Conservation (phyloP, 2,888 invertebrate species). For the Scelioninae gen. 1 region DNA sequence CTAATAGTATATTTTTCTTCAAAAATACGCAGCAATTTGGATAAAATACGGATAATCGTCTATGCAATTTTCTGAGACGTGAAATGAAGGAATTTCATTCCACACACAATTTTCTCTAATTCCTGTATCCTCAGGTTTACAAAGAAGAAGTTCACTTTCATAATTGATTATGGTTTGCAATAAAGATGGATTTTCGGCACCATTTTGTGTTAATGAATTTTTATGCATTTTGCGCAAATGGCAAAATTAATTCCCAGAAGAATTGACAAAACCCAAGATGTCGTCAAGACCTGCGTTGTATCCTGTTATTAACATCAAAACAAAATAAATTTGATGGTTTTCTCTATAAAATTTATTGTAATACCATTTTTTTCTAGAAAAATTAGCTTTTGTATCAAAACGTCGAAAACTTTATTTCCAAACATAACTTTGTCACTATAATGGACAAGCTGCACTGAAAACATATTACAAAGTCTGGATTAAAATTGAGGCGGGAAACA, state of each 20-base stretch:
- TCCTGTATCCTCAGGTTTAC: constrained; percentile 25
- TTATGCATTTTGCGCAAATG: constrained; percentile 51
- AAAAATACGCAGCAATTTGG: too few species aligned
- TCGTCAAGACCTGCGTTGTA: constrained; percentile 57
- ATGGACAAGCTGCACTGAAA: constrained; percentile 26
- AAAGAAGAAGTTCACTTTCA: constrained; percentile 9
- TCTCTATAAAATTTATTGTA: constrained; percentile 33
- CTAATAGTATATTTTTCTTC: too few species aligned
- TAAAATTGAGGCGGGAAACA: constrained; percentile 31
- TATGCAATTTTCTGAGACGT: constrained; percentile 24
- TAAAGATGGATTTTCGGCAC: constrained; percentile 19
- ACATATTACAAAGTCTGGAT: constrained; percentile 26
- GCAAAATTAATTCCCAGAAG: constrained; percentile 53
- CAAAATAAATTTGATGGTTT: constrained; percentile 56
- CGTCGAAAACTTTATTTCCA: constrained; percentile 22
- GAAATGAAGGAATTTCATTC: constrained; percentile 41
- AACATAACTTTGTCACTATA: constrained; percentile 12
- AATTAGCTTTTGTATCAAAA: constrained; percentile 52
- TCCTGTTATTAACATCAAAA: constrained; percentile 36
- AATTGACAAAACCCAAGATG: constrained; percentile 58
- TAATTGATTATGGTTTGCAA: constrained; percentile 39
- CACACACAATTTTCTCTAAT: constrained; percentile 41
- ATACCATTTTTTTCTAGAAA: constrained; percentile 60
- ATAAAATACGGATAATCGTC: too few species aligned
- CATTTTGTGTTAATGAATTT: neutral